A percentile compares a stretch with the other conserved stretches of the same genome.
Evolutionary conservation across 2,797 vertebrate species (phyloP).

Genomic region (Halcyon leucocephala): DNA sequence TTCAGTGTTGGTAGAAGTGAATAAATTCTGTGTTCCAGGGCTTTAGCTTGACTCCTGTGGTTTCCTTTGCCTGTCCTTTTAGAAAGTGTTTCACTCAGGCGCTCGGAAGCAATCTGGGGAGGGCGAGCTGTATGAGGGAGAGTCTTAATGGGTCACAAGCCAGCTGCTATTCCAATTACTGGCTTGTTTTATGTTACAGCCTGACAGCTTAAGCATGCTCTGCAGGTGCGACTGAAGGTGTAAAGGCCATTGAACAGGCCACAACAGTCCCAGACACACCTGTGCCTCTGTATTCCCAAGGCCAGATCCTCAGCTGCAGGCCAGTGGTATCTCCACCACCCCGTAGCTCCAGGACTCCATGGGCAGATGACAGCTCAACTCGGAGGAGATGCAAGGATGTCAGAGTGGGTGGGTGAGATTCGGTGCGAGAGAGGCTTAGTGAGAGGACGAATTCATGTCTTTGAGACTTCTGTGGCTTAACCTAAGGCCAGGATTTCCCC

Average conservation of each 20-base stretch:
- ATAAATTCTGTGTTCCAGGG: neutral
- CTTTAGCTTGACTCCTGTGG: neutral
- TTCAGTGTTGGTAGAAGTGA: neutral
- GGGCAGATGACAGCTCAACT: neutral
- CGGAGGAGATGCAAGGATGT: neutral
- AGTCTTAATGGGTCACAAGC: slow-evolving; percentile 22
- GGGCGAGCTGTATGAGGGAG: neutral
- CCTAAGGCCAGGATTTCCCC: neutral
- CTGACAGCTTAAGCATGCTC: slow-evolving; percentile 10
- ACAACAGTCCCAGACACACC: neutral
- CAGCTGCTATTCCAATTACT: slow-evolving; percentile 44
- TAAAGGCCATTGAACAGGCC: neutral
- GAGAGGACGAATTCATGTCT: neutral
- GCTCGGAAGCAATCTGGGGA: neutral
- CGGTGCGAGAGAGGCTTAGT: neutral
- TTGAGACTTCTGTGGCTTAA: neutral
- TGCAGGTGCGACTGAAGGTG: slow-evolving; percentile 15
- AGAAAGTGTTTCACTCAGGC: slow-evolving; percentile 1
- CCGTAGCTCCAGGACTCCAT: neutral
- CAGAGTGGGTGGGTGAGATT: neutral
- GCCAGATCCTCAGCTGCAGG: neutral
- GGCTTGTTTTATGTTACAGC: neutral
- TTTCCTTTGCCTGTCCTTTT: neutral
- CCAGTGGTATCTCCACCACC: neutral
- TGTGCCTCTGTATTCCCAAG: neutral